phyloP scores from a whole-genome alignment of 2,797 vertebrate genomes.

The Xenentodon cancila region DNA sequence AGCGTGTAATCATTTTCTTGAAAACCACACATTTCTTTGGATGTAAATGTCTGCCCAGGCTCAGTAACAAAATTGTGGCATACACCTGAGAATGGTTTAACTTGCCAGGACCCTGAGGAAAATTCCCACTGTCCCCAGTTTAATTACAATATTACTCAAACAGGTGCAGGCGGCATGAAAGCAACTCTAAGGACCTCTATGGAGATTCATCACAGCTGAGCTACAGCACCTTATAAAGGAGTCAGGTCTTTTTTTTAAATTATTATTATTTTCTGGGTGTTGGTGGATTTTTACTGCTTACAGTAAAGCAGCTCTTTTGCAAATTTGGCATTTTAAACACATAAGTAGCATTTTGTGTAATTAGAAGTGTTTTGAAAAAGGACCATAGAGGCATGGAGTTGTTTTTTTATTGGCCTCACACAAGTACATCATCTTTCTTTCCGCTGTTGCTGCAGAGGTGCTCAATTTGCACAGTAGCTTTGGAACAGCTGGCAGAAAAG shows the following conservation, averaged over 20 bases:
- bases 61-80: slow-evolving; percentile 47
- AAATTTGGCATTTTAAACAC: slow-evolving; percentile 26
- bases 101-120: slow-evolving; percentile 64
- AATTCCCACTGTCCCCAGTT: slow-evolving; percentile 59
- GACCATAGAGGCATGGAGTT: slow-evolving; percentile 8
- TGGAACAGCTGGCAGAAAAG: slow-evolving; percentile 34
- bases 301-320: neutral
- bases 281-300: slow-evolving; percentile 9
- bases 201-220: slow-evolving; percentile 32
- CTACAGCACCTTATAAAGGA: slow-evolving; percentile 17
- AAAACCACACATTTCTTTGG: slow-evolving; percentile 37
- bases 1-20: slow-evolving; percentile 32
- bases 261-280: neutral
- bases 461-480: slow-evolving; percentile 35
- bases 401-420: slow-evolving; percentile 16
- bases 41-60: slow-evolving; percentile 42
- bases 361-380: slow-evolving; percentile 28
- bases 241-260: slow-evolving; percentile 16
- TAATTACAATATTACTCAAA: slow-evolving; percentile 70
- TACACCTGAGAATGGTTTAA: slow-evolving; percentile 54
- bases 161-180: slow-evolving; percentile 58
- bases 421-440: slow-evolving; percentile 3
- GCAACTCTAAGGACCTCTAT: slow-evolving; percentile 36
- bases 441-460: neutral
- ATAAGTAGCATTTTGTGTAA: slow-evolving; percentile 21